Conservation (phyloP, 2,797 vertebrate genomes). For the Hippopotamyrus pictus region DNA sequence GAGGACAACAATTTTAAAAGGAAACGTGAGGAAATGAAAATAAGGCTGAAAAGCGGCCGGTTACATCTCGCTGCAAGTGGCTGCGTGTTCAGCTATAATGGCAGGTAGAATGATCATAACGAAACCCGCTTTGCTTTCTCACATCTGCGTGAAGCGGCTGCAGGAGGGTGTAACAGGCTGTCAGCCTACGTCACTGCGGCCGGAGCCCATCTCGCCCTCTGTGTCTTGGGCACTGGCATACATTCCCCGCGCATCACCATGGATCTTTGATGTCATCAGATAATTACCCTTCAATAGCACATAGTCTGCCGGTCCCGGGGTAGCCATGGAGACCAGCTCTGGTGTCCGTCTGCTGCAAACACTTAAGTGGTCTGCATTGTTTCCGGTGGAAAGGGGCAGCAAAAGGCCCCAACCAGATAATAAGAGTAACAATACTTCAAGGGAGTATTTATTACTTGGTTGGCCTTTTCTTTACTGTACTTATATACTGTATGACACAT, state of each 20-base stretch:
- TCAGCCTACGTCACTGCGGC: neutral
- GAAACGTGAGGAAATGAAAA: neutral
- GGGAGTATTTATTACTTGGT: neutral
- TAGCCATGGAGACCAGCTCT: slow-evolving; percentile 33
- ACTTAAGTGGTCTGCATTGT: slow-evolving; percentile 24
- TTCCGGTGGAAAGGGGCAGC: slow-evolving; percentile 8
- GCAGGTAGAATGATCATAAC: neutral
- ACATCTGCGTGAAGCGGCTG: neutral
- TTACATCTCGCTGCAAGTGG: neutral
- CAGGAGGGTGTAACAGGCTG: neutral
- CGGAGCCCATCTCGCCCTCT: neutral
- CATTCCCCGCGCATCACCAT: neutral
- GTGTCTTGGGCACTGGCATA: neutral
- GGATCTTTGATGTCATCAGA: slow-evolving; percentile 66
- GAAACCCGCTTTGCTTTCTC: neutral
- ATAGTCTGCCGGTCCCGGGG: slow-evolving; percentile 6
- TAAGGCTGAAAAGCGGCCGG: neutral
- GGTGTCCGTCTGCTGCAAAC: neutral
- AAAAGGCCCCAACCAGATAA: neutral
- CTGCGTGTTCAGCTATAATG: neutral
- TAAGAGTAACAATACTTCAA: neutral
- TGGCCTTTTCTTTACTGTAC: neutral
- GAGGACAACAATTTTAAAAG: neutral
- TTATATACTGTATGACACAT: neutral
- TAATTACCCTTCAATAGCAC: slow-evolving; percentile 62